These are phyloP conservation scores for Puntigrus tetrazona DNA, from an alignment of 2,113 vertebrate genomes.

Conservation along the genomic window DNA sequence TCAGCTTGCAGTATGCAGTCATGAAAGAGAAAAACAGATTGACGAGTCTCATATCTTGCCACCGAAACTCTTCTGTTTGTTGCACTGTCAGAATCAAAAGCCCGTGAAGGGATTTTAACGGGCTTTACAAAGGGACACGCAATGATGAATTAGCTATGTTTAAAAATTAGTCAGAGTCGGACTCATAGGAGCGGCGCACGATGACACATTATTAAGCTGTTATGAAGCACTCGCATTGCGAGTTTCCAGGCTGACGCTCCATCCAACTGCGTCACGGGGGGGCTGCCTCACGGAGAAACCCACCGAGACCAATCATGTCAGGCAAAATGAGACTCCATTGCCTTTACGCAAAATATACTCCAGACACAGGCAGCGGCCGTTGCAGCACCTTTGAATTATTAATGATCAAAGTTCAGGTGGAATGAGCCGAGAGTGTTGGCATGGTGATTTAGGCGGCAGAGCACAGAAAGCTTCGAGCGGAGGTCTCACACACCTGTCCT, in stretches of 20 bases:
- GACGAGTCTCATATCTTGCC: neutral
- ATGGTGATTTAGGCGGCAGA: constrained; percentile 65
- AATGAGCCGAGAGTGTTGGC: constrained; percentile 56
- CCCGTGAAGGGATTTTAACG: constrained; percentile 33
- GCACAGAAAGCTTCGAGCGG: constrained; percentile 52
- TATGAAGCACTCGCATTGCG: constrained; percentile 49
- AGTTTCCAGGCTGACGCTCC: constrained; percentile 37
- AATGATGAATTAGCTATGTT: constrained; percentile 57
- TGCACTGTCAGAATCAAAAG: constrained; percentile 22
- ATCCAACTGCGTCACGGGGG: constrained; percentile 39
- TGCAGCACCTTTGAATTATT: constrained; percentile 58
- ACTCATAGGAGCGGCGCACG: constrained; percentile 50
- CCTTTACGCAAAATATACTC: constrained; percentile 45
- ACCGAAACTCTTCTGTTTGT: constrained; percentile 8
- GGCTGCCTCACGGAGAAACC: constrained; percentile 52
- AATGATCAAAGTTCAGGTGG: constrained; percentile 61
- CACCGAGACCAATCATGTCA: constrained; percentile 61
- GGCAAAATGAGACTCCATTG: constrained; percentile 52
- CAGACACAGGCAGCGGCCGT: constrained; percentile 40
- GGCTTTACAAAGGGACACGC: constrained; percentile 38
- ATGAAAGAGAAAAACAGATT: neutral
- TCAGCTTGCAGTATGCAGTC: neutral
- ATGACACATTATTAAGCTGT: constrained; percentile 62
- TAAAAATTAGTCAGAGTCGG: constrained; percentile 52
- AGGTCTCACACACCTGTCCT: constrained; percentile 61